Evolutionary conservation across 2,797 vertebrate genomes (phyloP).

Genomic region (Falco concolor): DNA sequence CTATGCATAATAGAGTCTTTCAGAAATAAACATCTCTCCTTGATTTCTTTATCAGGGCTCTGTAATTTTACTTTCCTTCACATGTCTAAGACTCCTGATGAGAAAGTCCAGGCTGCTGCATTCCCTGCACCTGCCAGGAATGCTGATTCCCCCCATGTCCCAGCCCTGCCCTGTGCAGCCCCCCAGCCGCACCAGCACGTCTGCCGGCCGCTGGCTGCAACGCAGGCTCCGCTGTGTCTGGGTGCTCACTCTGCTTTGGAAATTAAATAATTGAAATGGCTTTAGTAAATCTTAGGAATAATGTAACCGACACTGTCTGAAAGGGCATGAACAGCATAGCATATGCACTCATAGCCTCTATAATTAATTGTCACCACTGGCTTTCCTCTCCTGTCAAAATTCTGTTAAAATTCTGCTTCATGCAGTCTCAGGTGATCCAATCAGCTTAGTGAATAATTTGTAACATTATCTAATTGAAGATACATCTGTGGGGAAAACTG

Average conservation of each 20-base stretch:
- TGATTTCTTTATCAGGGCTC: not conserved
- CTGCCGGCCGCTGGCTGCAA: not conserved
- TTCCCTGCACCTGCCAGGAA: rapidly evolving
- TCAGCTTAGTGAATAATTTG: not conserved
- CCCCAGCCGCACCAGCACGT: not conserved
- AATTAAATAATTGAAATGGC: not conserved
- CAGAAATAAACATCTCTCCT: not conserved
- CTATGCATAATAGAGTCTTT: not conserved
- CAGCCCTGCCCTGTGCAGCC: not conserved
- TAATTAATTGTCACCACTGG: not conserved
- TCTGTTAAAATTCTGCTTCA: not conserved
- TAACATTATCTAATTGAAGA: not conserved
- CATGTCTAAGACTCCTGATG: not conserved
- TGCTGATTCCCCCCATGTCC: rapidly evolving
- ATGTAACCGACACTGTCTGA: not conserved
- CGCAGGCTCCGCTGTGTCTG: rapidly evolving
- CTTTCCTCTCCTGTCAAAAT: not conserved
- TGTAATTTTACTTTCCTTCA: not conserved
- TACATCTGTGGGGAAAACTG: not conserved
- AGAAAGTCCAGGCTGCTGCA: not conserved
- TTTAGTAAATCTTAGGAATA: not conserved
- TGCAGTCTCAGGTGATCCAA: not conserved
- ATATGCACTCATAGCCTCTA: not conserved
- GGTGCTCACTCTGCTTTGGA: not conserved
- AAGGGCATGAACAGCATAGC: not conserved